Evolutionary conservation across 2,888 invertebrate species (phyloP).

Genomic region (Acanthosepion pharaonis): DNA sequence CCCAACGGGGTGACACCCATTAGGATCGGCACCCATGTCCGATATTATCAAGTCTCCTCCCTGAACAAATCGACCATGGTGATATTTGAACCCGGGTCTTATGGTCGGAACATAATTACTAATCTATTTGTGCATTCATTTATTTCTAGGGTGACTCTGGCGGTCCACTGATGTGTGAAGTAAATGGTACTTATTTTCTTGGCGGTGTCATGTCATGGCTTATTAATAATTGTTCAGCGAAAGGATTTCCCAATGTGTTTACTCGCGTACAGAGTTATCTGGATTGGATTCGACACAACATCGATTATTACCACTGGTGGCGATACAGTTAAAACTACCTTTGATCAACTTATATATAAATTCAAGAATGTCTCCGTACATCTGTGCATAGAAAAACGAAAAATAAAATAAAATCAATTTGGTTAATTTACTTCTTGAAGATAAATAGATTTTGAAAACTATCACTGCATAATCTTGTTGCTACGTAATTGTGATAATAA

Average conservation of each 20-base stretch:
- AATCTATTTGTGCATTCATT: too few species aligned
- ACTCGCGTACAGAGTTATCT: constrained; percentile 56
- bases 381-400: neutral
- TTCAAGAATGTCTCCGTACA: neutral
- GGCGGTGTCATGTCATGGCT: constrained; percentile 61
- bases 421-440: neutral
- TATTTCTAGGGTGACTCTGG: constrained; percentile 57
- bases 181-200: constrained; percentile 55
- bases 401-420: too few species aligned
- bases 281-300: constrained; percentile 56
- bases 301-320: constrained; percentile 55
- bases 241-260: constrained; percentile 58
- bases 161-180: constrained; percentile 58
- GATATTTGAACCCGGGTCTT: too few species aligned
- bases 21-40: too few species aligned
- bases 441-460: neutral
- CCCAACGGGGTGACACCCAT: too few species aligned
- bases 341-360: neutral
- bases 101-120: too few species aligned
- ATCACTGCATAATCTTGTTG: neutral
- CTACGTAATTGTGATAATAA: neutral
- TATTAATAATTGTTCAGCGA: constrained; percentile 58
- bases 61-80: too few species aligned
- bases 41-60: too few species aligned
- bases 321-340: constrained; percentile 49